phyloP scores from a whole-genome alignment of 2,113 vertebrate species.

The Aramus guarauna region DNA sequence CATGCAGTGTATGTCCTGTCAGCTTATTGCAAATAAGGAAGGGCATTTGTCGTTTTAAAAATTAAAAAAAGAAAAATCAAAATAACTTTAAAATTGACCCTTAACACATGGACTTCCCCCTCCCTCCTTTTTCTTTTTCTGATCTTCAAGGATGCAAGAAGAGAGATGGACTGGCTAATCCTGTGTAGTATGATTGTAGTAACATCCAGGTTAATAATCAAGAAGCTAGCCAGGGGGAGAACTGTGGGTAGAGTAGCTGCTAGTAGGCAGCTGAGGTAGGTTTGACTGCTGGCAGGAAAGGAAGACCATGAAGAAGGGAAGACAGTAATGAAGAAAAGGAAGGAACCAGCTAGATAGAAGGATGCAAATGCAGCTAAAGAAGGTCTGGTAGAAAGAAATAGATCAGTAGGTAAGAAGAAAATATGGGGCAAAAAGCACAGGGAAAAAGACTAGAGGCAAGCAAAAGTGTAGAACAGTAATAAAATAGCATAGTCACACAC shows the following conservation, averaged over 20 bases:
- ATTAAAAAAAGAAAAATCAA: neutral
- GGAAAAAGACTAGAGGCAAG: neutral
- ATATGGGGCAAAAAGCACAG: neutral
- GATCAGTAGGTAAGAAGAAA: neutral
- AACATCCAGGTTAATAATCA: neutral
- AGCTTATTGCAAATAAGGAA: neutral
- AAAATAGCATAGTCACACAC: neutral
- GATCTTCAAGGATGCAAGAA: neutral
- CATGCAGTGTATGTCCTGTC: neutral
- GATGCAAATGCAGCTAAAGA: neutral
- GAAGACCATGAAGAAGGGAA: neutral
- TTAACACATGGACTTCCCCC: accelerated
- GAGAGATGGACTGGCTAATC: neutral
- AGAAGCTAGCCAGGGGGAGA: neutral
- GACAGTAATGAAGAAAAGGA: neutral
- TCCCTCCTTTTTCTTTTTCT: neutral
- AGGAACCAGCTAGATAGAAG: neutral
- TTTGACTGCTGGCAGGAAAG: neutral
- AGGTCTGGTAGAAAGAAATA: neutral
- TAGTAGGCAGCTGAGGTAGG: neutral
- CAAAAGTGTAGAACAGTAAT: neutral
- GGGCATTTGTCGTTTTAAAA: neutral
- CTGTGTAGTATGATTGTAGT: neutral
- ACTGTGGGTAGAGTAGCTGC: neutral
- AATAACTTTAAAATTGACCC: neutral